Conservation (phyloP, 2,888 invertebrate species). For the Orthosia gracilis region DNA sequence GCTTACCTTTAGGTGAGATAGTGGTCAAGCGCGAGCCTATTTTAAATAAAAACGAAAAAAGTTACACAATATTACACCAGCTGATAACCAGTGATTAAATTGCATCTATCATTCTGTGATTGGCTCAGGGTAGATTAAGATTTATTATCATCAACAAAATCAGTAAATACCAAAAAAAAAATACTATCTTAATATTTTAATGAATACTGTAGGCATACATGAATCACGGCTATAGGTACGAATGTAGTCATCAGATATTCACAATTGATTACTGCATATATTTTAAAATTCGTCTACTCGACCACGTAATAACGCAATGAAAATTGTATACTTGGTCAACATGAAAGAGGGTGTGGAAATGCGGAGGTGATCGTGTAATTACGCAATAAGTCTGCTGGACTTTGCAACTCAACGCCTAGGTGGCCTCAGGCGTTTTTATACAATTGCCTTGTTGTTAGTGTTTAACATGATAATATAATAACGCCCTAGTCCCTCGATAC, state of each 20-base stretch:
- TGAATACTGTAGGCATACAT: background rate
- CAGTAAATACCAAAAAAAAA: background rate
- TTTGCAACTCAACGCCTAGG: background rate
- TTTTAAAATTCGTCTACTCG: no score
- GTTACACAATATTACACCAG: no score
- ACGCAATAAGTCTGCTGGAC: background rate
- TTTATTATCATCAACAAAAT: slow-evolving; percentile 12
- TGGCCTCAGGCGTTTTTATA: background rate
- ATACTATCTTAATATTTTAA: no score
- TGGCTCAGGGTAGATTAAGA: slow-evolving; percentile 8
- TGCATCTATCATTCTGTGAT: slow-evolving; percentile 22
- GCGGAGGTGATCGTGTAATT: background rate
- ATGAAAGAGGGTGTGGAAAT: background rate
- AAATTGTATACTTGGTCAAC: background rate
- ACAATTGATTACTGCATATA: no score
- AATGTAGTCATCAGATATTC: no score
- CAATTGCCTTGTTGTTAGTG: slow-evolving; percentile 5
- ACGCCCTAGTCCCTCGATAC: slow-evolving; percentile 11
- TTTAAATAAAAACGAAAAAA: no score
- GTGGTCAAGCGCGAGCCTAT: no score
- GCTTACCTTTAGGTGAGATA: no score
- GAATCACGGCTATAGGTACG: background rate
- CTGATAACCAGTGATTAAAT: slow-evolving; percentile 10
- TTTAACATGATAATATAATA: background rate
- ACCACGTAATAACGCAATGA: background rate